phyloP scores from a whole-genome alignment of 1,140 invertebrate species.

The Aricia agestis region DNA sequence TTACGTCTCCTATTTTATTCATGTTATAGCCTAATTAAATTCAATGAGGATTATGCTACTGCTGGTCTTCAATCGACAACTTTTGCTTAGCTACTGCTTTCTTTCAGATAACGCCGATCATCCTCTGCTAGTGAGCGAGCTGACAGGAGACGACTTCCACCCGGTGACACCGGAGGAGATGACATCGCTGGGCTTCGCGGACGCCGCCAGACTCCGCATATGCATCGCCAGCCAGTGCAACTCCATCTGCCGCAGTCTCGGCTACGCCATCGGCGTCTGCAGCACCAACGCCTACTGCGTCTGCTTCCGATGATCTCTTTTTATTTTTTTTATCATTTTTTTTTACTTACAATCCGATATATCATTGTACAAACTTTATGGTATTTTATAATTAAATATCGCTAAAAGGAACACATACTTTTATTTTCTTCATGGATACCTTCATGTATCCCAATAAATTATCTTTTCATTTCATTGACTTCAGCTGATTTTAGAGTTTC shows the following conservation, averaged over 20 bases:
- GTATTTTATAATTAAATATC: too few species aligned
- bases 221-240: constrained; percentile 26
- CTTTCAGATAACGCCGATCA: not conserved
- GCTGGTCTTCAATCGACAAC: not conserved
- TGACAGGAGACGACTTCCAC: not conserved
- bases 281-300: constrained; percentile 21
- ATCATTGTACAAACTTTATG: too few species aligned
- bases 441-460: too few species aligned
- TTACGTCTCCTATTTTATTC: not conserved
- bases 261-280: constrained; percentile 21
- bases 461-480: too few species aligned
- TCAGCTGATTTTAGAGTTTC: too few species aligned
- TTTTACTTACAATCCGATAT: too few species aligned
- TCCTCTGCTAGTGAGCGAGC: not conserved
- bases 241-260: constrained; percentile 20
- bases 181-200: not conserved
- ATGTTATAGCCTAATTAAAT: too few species aligned
- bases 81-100: not conserved
- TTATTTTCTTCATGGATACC: too few species aligned
- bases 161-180: constrained; percentile 4
- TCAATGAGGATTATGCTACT: not conserved
- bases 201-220: constrained; percentile 12
- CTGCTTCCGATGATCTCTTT: constrained; percentile 10
- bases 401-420: too few species aligned
- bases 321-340: too few species aligned